Evolutionary conservation across 92 coral and sea anemone species (phyloP).

Genomic region (Scolanthus callimorphus): DNA sequence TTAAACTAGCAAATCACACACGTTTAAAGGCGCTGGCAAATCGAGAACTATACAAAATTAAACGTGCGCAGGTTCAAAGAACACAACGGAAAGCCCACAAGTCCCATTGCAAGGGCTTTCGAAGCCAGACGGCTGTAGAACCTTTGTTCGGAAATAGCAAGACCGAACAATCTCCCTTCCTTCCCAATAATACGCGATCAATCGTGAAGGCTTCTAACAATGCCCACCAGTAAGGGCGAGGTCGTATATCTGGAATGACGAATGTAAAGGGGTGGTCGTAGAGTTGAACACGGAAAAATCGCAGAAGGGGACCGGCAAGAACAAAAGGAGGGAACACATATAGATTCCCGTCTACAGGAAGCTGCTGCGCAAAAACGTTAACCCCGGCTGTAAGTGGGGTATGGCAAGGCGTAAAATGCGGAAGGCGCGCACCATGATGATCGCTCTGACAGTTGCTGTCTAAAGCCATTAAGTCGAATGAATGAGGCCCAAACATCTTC

Average conservation of each 20-base stretch:
- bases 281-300: background rate
- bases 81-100: background rate
- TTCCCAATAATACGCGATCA: background rate
- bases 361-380: background rate
- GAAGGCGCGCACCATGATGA: too few species aligned
- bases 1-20: too few species aligned
- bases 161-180: background rate
- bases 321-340: background rate
- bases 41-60: background rate
- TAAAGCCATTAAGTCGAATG: too few species aligned
- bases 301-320: background rate
- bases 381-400: background rate
- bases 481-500: too few species aligned
- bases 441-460: too few species aligned
- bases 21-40: too few species aligned
- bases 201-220: background rate
- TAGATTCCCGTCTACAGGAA: background rate
- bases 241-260: background rate
- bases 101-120: background rate
- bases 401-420: too few species aligned
- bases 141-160: background rate
- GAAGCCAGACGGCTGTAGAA: background rate
- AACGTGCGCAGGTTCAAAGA: too few species aligned
- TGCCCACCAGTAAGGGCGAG: background rate
- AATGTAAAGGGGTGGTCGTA: background rate